Evolutionary conservation across 2,113 vertebrate genomes (phyloP).

Genomic region (Pycnonotus jocosus): DNA sequence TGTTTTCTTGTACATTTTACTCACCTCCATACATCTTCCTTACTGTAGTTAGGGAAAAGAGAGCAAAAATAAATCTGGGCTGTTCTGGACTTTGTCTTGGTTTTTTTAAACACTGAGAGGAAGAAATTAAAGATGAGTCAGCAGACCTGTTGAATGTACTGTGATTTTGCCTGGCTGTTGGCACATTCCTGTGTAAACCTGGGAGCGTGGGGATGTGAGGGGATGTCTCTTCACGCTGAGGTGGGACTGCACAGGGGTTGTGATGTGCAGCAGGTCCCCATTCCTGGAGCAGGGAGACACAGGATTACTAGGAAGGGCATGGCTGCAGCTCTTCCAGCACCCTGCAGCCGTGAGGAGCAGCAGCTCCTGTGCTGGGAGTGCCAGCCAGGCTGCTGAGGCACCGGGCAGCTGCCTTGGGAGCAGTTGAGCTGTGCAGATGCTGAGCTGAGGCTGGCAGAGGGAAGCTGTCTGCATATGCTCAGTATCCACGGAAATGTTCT

Average conservation of each 20-base stretch:
- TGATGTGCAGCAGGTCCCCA: not conserved
- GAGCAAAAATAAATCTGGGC: not conserved
- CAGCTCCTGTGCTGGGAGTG: not conserved
- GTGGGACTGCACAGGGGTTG: not conserved
- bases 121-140: not conserved
- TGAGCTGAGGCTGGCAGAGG: not conserved
- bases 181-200: accelerated
- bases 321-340: not conserved
- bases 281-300: not conserved
- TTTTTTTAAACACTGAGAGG: not conserved
- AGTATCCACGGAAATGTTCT: not conserved
- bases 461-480: not conserved
- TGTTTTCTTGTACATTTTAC: not conserved
- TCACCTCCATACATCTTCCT: not conserved
- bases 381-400: not conserved
- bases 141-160: not conserved
- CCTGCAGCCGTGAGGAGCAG: not conserved
- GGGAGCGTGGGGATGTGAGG: not conserved
- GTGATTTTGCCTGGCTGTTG: not conserved
- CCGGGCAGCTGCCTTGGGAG: not conserved
- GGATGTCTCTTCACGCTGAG: not conserved
- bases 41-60: not conserved
- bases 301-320: not conserved
- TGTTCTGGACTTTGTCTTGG: not conserved
- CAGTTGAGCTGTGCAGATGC: not conserved